phyloP scores from a whole-genome alignment of 2,113 vertebrate species.

The Falcunculus frontatus region DNA sequence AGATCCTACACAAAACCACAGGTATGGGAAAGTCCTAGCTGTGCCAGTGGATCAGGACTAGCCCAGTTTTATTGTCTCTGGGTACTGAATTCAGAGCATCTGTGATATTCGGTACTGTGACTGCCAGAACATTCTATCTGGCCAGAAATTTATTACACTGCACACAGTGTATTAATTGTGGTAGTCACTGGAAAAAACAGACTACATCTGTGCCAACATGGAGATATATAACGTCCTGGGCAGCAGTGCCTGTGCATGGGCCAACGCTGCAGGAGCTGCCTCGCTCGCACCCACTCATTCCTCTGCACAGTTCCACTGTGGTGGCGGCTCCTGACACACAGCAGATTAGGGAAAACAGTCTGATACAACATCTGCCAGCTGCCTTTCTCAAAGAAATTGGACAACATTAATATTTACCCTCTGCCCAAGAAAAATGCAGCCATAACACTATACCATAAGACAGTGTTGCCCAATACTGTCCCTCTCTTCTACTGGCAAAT shows the following conservation, averaged over 20 bases:
- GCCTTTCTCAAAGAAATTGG: not conserved
- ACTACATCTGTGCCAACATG: not conserved
- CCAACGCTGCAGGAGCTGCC: not conserved
- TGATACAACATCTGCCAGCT: not conserved
- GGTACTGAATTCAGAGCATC: not conserved
- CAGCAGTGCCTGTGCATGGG: not conserved
- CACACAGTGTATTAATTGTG: not conserved
- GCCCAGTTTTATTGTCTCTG: not conserved
- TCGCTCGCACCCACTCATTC: accelerated
- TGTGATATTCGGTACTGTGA: not conserved
- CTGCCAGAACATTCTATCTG: not conserved
- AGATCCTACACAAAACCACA: not conserved
- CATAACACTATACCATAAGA: not conserved
- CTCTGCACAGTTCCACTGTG: accelerated
- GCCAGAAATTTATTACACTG: not conserved
- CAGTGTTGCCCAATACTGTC: not conserved
- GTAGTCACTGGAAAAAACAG: not conserved
- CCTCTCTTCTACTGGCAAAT: not conserved
- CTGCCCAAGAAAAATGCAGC: not conserved
- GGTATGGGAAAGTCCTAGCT: not conserved
- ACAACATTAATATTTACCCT: not conserved
- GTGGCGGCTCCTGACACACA: accelerated
- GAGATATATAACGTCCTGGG: accelerated
- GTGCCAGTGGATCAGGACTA: not conserved
- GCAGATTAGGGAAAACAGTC: not conserved